These are phyloP conservation scores for Drosophila asahinai DNA, from an alignment of 1,140 invertebrate genomes.

Conservation along the genomic window DNA sequence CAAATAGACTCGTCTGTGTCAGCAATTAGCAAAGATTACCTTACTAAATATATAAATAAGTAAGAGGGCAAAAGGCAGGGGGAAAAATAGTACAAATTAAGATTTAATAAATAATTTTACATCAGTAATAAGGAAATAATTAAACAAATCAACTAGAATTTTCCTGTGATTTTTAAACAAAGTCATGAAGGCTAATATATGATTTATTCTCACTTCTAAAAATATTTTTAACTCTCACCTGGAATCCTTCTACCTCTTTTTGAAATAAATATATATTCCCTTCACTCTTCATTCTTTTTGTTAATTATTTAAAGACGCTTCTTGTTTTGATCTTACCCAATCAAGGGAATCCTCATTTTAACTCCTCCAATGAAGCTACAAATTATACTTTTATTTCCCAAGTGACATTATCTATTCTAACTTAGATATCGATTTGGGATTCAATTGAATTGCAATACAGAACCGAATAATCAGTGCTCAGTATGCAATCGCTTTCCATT, in stretches of 20 bases:
- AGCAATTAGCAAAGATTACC: constrained; percentile 27
- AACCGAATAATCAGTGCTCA: neutral
- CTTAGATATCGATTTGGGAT: constrained; percentile 2
- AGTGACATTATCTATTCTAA: neutral
- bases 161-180: too few relatives aligned
- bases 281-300: too few relatives aligned
- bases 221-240: too few relatives aligned
- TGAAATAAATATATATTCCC: too few relatives aligned
- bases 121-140: neutral
- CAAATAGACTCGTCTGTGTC: constrained; percentile 19
- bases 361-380: neutral
- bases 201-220: too few relatives aligned
- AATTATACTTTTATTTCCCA: neutral
- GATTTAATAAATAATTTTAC: too few relatives aligned
- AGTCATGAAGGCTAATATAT: too few relatives aligned
- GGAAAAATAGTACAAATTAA: neutral
- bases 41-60: constrained; percentile 21
- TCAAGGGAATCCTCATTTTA: too few relatives aligned
- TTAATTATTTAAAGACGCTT: too few relatives aligned
- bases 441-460: constrained; percentile 12
- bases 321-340: too few relatives aligned
- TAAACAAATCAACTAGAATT: neutral
- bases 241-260: too few relatives aligned
- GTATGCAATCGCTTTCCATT: constrained; percentile 11
- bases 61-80: neutral